Conservation (phyloP, 2,113 vertebrate species). For the Malurus alboscapulatus region DNA sequence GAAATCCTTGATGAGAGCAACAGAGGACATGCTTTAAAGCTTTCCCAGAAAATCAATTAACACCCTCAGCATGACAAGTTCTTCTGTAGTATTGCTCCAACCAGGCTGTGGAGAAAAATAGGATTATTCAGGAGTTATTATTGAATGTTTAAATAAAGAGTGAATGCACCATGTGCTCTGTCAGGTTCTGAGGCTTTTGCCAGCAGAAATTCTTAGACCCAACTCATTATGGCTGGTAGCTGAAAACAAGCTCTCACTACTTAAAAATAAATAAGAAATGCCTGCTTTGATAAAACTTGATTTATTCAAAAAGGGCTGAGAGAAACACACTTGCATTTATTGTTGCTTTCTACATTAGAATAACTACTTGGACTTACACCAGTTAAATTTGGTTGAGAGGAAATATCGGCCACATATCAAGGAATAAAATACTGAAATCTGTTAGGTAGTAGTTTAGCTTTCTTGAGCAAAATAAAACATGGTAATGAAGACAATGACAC, state of each 20-base stretch:
- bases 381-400: slow-evolving; percentile 10
- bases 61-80: neutral
- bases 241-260: neutral
- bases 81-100: neutral
- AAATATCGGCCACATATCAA: neutral
- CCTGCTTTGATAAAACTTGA: slow-evolving; percentile 13
- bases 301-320: slow-evolving; percentile 38
- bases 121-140: neutral
- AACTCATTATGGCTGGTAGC: neutral
- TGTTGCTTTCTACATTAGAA: neutral
- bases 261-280: slow-evolving; percentile 24
- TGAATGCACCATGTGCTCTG: neutral
- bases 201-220: neutral
- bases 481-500: neutral
- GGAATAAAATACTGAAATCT: neutral
- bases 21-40: neutral
- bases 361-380: neutral
- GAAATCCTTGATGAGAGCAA: neutral
- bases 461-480: neutral
- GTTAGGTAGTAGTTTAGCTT: neutral
- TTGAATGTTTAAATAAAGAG: neutral
- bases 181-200: neutral
- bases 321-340: slow-evolving; percentile 17
- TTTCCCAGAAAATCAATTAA: neutral
- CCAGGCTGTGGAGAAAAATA: neutral